A percentile compares a stretch with the other conserved stretches of the same genome.
Evolutionary conservation across 1,140 invertebrate genomes (phyloP).

Genomic region (Dinothrombium tinctorium): DNA sequence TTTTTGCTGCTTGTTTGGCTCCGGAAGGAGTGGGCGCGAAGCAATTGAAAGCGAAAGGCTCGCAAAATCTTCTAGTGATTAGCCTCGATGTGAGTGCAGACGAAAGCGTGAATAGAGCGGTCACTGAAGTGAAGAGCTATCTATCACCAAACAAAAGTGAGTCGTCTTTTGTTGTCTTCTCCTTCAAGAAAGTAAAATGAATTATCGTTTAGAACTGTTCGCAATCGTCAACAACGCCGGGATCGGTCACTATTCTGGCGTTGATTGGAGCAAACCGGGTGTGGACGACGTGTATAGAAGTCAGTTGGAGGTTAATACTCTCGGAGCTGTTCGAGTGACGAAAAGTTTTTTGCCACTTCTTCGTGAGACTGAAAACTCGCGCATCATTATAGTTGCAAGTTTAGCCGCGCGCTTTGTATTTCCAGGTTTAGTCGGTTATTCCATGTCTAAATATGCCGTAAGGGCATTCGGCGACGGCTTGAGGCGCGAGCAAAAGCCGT

Average conservation of each 20-base stretch:
- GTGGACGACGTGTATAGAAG: slow-evolving; percentile 11
- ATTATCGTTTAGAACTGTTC: slow-evolving; percentile 16
- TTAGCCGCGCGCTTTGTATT: no score
- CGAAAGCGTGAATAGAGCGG: background rate
- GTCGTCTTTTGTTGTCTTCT: no score
- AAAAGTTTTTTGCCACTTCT: slow-evolving; percentile 21
- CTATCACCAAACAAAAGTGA: no score
- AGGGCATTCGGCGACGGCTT: slow-evolving; percentile 28
- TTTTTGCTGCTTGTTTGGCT: slow-evolving; percentile 13
- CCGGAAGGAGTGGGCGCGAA: background rate
- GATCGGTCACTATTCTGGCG: slow-evolving; percentile 20
- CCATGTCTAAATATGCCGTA: slow-evolving; percentile 27
- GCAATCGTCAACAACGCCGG: slow-evolving; percentile 23
- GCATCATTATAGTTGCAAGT: slow-evolving; percentile 28
- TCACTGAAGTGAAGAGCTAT: no score
- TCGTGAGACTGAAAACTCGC: slow-evolving; percentile 13
- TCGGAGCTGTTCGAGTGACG: slow-evolving; percentile 21
- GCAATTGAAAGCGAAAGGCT: no score
- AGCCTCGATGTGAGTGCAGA: background rate
- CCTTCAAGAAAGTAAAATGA: no score
- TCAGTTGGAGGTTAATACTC: slow-evolving; percentile 20
- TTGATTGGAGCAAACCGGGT: slow-evolving; percentile 16
- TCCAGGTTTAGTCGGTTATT: slow-evolving; percentile 22
- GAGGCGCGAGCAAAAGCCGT: no score
- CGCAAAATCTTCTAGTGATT: no score